A percentile compares a stretch with the other conserved stretches of the same genome.
Evolutionary conservation across 2,797 vertebrate species (phyloP).

Genomic region (Acanthiza pusilla): DNA sequence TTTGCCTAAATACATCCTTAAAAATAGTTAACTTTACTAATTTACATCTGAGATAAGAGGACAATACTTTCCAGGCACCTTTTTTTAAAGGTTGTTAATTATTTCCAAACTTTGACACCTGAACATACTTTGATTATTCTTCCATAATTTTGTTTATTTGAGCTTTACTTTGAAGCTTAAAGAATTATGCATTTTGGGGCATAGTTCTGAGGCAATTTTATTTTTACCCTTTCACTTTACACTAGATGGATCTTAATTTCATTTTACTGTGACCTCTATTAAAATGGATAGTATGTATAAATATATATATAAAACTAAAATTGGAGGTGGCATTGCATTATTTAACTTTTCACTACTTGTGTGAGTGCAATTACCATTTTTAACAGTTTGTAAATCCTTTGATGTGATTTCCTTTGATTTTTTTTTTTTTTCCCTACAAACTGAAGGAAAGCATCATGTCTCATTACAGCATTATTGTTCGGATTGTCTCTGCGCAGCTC

Average conservation of each 20-base stretch:
- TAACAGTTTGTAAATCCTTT: background rate
- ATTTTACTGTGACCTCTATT: background rate
- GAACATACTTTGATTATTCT: no score
- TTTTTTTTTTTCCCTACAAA: background rate
- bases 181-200: background rate
- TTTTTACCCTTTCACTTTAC: background rate
- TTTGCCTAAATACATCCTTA: background rate
- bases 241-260: background rate
- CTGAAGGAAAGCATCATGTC: background rate
- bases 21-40: background rate
- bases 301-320: background rate
- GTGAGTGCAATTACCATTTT: background rate
- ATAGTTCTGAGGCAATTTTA: background rate
- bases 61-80: no score
- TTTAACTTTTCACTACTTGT: background rate
- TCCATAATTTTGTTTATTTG: no score
- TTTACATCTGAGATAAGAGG: background rate
- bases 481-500: background rate
- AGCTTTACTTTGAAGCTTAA: background rate
- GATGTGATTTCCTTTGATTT: background rate
- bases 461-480: background rate
- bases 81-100: no score
- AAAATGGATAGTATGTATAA: background rate
- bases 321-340: background rate
- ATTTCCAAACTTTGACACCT: no score